Percentiles rank a stretch among this genome's conserved stretches.
These are phyloP conservation scores for Montifringilla adamsi DNA, from an alignment of 2,113 vertebrate genomes.

Conservation along the genomic window DNA sequence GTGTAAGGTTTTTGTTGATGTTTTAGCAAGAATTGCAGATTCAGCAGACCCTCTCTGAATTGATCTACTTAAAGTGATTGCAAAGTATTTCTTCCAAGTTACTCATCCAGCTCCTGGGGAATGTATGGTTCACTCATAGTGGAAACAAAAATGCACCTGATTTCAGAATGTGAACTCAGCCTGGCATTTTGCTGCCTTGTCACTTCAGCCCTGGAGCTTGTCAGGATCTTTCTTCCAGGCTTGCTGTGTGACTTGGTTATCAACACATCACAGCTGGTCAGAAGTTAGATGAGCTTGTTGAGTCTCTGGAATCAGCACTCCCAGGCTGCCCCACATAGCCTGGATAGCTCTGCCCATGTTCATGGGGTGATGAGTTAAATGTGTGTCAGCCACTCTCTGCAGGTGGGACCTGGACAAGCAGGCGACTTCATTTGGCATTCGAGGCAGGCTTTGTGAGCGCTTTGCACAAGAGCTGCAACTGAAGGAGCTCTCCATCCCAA, in stretches of 20 bases:
- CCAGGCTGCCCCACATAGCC: rapidly evolving
- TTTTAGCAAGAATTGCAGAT: not conserved
- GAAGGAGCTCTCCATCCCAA: not conserved
- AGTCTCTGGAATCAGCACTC: not conserved
- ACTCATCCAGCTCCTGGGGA: not conserved
- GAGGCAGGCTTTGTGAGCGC: not conserved
- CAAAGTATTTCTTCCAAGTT: not conserved
- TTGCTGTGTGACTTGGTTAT: not conserved
- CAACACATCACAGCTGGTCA: not conserved
- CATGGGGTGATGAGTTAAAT: not conserved
- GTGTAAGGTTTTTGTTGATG: not conserved
- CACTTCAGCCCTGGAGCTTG: not conserved
- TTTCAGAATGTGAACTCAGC: not conserved
- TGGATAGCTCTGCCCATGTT: not conserved
- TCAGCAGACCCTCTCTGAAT: not conserved
- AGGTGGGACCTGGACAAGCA: not conserved
- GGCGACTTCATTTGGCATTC: not conserved
- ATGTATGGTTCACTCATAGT: not conserved
- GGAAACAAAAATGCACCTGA: not conserved
- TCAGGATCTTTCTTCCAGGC: not conserved
- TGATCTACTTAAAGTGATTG: not conserved
- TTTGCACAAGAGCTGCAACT: not conserved
- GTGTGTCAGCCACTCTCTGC: not conserved
- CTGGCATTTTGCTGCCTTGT: not conserved
- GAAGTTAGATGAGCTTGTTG: not conserved